Evolutionary conservation across 2,113 vertebrate genomes (phyloP).

Genomic region (Progne subis): DNA sequence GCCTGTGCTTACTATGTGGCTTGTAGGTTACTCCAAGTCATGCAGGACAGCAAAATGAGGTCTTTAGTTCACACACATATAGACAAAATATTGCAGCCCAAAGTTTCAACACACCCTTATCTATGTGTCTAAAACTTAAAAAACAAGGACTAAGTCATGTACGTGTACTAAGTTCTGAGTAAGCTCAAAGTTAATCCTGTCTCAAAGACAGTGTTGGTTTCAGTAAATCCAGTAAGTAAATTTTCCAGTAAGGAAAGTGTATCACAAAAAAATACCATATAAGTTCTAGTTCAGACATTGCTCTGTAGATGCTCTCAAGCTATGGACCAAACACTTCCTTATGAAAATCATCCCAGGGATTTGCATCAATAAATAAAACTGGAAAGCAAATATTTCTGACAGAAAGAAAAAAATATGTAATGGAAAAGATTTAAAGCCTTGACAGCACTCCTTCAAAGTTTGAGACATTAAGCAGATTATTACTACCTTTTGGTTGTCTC

Average conservation of each 20-base stretch:
- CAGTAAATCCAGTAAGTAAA: not conserved
- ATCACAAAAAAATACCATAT: not conserved
- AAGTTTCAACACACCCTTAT: not conserved
- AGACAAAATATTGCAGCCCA: not conserved
- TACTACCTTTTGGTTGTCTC: slow-evolving; percentile 77
- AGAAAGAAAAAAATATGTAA: not conserved
- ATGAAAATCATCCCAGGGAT: not conserved
- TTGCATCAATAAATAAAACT: not conserved
- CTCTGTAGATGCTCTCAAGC: not conserved
- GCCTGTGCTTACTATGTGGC: not conserved
- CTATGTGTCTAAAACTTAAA: not conserved
- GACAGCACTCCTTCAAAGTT: not conserved
- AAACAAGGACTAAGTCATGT: not conserved
- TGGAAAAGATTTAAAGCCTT: not conserved
- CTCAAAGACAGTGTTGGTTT: not conserved
- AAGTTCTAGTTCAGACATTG: not conserved
- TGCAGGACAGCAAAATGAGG: not conserved
- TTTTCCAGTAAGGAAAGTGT: not conserved
- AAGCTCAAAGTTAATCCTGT: not conserved
- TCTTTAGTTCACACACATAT: not conserved
- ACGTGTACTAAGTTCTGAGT: not conserved
- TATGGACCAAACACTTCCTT: not conserved
- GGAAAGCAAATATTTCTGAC: not conserved
- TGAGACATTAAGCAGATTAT: not conserved
- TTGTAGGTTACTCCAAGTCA: not conserved